These are phyloP conservation scores for Leptonema lineaticorne DNA, from an alignment of 1,140 invertebrate species.

Conservation along the genomic window DNA sequence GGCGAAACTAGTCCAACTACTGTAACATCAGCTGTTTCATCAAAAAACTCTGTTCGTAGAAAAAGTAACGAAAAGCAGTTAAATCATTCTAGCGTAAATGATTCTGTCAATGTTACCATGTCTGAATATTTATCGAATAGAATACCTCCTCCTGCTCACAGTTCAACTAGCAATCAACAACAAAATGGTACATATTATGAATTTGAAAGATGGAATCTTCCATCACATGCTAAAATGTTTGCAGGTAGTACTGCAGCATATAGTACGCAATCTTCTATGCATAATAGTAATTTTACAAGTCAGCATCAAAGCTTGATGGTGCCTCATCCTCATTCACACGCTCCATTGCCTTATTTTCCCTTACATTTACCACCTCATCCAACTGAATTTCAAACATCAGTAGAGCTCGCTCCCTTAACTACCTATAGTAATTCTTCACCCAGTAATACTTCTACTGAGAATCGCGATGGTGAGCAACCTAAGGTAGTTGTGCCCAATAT, in stretches of 20 bases:
- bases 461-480: slow-evolving; percentile 66
- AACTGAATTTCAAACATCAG: slow-evolving; percentile 62
- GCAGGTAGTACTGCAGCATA: slow-evolving; percentile 55
- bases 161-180: slow-evolving; percentile 63
- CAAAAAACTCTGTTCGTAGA: slow-evolving; percentile 54
- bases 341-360: slow-evolving; percentile 66
- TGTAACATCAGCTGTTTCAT: slow-evolving; percentile 44
- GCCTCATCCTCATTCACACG: slow-evolving; percentile 61
- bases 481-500: slow-evolving; percentile 84
- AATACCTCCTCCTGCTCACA: slow-evolving; percentile 70
- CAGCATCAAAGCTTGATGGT: slow-evolving; percentile 66
- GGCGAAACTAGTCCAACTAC: slow-evolving; percentile 47
- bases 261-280: slow-evolving; percentile 57
- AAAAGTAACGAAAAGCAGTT: slow-evolving; percentile 55
- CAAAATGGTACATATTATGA: slow-evolving; percentile 70
- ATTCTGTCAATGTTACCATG: slow-evolving; percentile 55
- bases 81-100: slow-evolving; percentile 54
- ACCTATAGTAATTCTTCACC: slow-evolving; percentile 60
- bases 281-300: slow-evolving; percentile 61
- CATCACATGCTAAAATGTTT: slow-evolving; percentile 68
- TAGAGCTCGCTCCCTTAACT: slow-evolving; percentile 64
- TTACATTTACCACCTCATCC: slow-evolving; percentile 67
- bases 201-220: slow-evolving; percentile 72
- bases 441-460: slow-evolving; percentile 53
- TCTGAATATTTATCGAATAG: slow-evolving; percentile 61